phyloP scores from a whole-genome alignment of 1,140 invertebrate species.

The Procambarus virginalis region DNA sequence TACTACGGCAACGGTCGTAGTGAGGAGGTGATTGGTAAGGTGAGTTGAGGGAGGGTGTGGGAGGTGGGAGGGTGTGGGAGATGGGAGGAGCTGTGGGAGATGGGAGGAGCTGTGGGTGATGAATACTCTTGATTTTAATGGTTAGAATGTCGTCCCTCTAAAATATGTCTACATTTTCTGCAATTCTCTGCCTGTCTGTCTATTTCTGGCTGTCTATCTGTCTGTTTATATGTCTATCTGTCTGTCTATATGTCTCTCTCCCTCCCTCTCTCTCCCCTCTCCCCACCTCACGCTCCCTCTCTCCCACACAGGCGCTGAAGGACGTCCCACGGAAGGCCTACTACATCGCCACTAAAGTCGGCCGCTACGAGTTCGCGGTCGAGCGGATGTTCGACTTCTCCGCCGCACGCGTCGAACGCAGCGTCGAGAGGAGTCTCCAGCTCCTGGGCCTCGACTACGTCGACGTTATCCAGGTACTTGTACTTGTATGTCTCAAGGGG shows the following conservation, averaged over 20 bases:
- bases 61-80: neutral
- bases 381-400: constrained; percentile 93
- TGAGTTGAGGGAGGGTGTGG: constrained; percentile 73
- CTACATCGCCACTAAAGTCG: constrained; percentile 95
- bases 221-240: neutral
- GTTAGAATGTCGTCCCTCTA: no score
- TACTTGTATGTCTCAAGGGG: no score
- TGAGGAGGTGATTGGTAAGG: constrained; percentile 88
- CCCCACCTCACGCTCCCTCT: neutral
- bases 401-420: constrained; percentile 81
- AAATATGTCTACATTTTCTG: no score
- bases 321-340: constrained; percentile 86
- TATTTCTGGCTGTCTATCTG: neutral
- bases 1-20: constrained; percentile 86
- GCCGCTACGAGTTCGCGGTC: constrained; percentile 89
- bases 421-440: constrained; percentile 86
- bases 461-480: constrained; percentile 88
- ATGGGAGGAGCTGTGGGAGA: neutral
- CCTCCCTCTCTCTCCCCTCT: no score
- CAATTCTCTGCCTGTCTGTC: neutral
- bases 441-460: constrained; percentile 87
- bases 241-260: neutral
- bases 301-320: constrained; percentile 79
- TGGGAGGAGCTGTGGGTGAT: neutral
- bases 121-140: no score